Evolutionary conservation across 2,797 vertebrate genomes (phyloP).

Genomic region (Phrynocephalus vlangalii): DNA sequence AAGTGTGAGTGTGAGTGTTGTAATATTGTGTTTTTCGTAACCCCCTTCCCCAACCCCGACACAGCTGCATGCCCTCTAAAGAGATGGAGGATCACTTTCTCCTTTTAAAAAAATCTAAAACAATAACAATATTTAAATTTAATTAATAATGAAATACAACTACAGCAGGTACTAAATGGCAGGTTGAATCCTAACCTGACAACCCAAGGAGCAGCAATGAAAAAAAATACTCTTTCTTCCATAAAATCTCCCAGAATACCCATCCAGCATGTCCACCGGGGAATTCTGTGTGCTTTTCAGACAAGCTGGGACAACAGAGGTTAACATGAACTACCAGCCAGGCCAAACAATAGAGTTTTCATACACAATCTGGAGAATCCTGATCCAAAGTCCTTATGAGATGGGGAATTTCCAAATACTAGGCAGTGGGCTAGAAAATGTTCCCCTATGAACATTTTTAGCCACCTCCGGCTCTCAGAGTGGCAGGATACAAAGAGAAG

Average conservation of each 20-base stretch:
- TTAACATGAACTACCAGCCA: neutral
- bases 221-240: no score
- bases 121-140: neutral
- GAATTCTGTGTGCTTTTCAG: no score
- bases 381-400: neutral
- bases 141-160: neutral
- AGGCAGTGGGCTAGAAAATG: neutral
- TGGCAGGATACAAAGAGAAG: neutral
- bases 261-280: no score
- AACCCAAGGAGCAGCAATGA: neutral
- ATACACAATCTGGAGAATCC: neutral
- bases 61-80: neutral
- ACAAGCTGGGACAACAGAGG: neutral
- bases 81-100: neutral
- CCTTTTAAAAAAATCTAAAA: neutral
- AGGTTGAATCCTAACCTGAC: neutral
- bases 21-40: neutral
- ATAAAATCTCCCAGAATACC: no score
- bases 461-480: neutral
- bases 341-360: neutral
- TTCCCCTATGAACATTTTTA: neutral
- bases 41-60: neutral
- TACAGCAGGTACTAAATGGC: neutral
- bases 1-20: neutral
- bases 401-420: neutral